These are phyloP conservation scores for Momotus momota DNA, from an alignment of 2,797 vertebrate genomes.

Conservation along the genomic window DNA sequence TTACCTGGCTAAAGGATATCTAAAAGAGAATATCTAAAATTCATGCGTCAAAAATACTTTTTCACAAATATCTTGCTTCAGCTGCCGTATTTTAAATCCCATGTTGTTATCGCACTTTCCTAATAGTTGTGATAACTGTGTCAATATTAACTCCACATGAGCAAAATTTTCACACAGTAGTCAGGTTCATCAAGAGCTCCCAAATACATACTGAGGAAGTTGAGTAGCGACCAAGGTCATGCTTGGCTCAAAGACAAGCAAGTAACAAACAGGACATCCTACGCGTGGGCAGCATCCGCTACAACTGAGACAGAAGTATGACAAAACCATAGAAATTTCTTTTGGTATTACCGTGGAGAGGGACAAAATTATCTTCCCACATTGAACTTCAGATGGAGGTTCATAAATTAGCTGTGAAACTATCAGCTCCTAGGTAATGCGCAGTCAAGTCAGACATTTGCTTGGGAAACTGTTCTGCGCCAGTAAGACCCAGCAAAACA, in stretches of 20 bases:
- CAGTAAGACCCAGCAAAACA: not conserved
- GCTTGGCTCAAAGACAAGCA: not conserved
- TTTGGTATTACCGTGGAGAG: not conserved
- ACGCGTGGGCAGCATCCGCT: not conserved
- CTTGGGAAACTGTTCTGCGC: not conserved
- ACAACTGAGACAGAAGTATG: not conserved
- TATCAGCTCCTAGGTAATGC: not conserved
- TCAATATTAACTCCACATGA: not conserved
- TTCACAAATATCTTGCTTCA: not conserved
- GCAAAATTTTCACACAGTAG: not conserved
- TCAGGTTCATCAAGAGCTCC: not conserved
- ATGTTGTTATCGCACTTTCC: not conserved
- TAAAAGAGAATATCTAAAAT: not conserved
- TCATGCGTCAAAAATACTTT: not conserved
- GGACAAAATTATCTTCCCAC: not conserved
- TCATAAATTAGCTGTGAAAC: not conserved
- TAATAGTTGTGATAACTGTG: not conserved
- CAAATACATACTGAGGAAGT: not conserved
- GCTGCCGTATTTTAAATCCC: rapidly evolving
- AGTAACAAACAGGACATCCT: not conserved
- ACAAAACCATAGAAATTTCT: not conserved
- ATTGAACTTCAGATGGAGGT: rapidly evolving
- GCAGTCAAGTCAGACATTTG: not conserved
- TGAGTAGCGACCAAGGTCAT: not conserved
- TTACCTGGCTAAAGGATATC: not conserved